Evolutionary conservation across 2,888 invertebrate genomes (phyloP).

Genomic region (Synanthedon myopaeformis): DNA sequence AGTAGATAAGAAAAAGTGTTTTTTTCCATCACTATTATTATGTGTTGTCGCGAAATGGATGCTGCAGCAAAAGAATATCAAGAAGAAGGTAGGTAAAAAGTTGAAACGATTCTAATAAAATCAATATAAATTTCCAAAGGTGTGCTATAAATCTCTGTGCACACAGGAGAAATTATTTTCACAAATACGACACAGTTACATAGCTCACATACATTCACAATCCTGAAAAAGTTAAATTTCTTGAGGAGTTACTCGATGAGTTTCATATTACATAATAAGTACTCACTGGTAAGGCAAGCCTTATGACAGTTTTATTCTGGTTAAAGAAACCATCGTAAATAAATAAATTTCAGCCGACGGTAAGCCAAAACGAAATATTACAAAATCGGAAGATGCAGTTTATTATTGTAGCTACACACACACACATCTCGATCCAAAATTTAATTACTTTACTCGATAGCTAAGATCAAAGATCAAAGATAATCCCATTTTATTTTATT

Average conservation of each 20-base stretch:
- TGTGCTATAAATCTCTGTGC: conserved; percentile 14
- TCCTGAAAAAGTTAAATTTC: neutral
- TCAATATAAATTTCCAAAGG: conserved; percentile 2
- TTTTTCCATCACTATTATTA: conserved; percentile 10
- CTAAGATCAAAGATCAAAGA: too few relatives aligned
- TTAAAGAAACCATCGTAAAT: conserved; percentile 3
- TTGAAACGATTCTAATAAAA: conserved; percentile 11
- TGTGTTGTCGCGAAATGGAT: conserved; percentile 14
- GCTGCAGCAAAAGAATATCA: conserved; percentile 14
- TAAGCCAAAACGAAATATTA: conserved; percentile 21
- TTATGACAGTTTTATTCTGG: conserved; percentile 9
- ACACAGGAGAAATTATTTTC: conserved; percentile 12
- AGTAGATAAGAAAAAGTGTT: conserved; percentile 12
- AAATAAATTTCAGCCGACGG: conserved; percentile 8
- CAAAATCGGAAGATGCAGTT: too few relatives aligned
- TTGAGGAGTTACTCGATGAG: conserved; percentile 4
- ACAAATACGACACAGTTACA: conserved; percentile 4
- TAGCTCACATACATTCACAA: conserved; percentile 1
- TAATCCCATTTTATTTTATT: too few relatives aligned
- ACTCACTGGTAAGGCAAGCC: neutral
- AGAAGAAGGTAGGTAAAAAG: conserved; percentile 21
- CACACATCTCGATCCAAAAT: too few relatives aligned
- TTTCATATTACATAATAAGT: conserved; percentile 2
- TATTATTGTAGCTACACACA: too few relatives aligned
- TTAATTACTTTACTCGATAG: too few relatives aligned